Evolutionary conservation across 1,140 invertebrate species (phyloP), one percentile per base, ranked within the genome.

Genomic region (Diorhabda carinulata): DNA sequence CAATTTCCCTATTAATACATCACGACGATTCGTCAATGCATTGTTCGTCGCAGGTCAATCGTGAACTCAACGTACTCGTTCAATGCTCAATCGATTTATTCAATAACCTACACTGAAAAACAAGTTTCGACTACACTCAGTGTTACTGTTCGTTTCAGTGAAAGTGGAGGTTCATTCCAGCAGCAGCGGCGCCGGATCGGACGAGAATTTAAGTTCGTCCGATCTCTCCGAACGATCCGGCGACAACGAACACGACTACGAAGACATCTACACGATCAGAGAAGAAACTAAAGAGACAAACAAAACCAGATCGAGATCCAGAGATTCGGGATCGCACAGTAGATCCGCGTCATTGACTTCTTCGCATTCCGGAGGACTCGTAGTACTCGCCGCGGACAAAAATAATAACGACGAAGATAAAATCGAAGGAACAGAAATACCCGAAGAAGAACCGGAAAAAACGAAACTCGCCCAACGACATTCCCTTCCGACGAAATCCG

Each of bases 191-290:
- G 84, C 84, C 40, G 84, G 83, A 66, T 87, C 86, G 3, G 86
- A 87, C 62, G 87, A 87, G 76, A 87, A 86, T 68, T 78, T 84
- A 5, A 83, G 82, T 64, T 86, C 85, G 4, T 87, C 86, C 25
- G 84, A 86, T 68, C 76, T 84, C n/a, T 83, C 82, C 5, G 82
- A 81, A 69, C 73, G 76, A 60, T 80, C 78, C 10, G 84, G 84
- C 3, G 84, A 82, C 7, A 84, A 85, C 2, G 88, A 90, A 69
- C 87, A 91, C 68, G 89, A 91, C 74, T 91, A 91, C 74, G 90
- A 91, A 78, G 90, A 91, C 68, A 91, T 91, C 57, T 91, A 91
- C 77, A 74, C 88, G 73, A 84, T 90, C 6, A 82, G 87, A 43
- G 87, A 89, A 58, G 87, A 89, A 69, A 84, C 75, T 2, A 66